phyloP scores from a whole-genome alignment of 1,140 invertebrate species.

The Mamestra configurata region DNA sequence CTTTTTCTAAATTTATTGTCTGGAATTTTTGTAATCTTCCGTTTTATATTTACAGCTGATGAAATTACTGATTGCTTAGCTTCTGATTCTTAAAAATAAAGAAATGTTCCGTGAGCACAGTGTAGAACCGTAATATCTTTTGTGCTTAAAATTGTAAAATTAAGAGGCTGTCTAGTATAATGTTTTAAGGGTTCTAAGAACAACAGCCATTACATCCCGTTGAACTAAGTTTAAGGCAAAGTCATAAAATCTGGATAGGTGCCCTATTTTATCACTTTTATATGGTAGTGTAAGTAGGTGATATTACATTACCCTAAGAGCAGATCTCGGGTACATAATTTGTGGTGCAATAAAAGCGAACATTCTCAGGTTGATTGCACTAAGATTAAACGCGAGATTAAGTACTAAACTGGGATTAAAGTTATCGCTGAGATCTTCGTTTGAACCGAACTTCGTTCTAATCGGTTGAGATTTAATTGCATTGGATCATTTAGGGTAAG shows the following conservation, averaged over 20 bases:
- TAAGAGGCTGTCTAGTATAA: not conserved
- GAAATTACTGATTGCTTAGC: slow-evolving; percentile 14
- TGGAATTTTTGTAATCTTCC: slow-evolving; percentile 45
- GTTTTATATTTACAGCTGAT: slow-evolving; percentile 41
- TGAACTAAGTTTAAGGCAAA: not conserved
- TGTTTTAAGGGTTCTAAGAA: not conserved
- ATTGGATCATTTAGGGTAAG: slow-evolving; percentile 13
- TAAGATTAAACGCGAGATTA: slow-evolving; percentile 33
- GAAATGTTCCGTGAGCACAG: not conserved
- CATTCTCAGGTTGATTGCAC: slow-evolving; percentile 47
- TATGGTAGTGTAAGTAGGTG: slow-evolving; percentile 15
- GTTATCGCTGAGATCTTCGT: slow-evolving; percentile 24
- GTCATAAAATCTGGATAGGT: slow-evolving; percentile 5
- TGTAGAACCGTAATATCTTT: not conserved
- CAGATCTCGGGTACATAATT: slow-evolving; percentile 49
- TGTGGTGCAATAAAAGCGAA: slow-evolving; percentile 58
- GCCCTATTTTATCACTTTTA: slow-evolving; percentile 38
- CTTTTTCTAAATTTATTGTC: slow-evolving; percentile 45
- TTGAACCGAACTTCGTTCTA: slow-evolving; percentile 28
- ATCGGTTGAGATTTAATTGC: slow-evolving; percentile 22
- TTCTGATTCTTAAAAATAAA: not conserved
- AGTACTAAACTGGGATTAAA: slow-evolving; percentile 38
- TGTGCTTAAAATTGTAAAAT: not conserved
- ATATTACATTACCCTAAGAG: slow-evolving; percentile 21
- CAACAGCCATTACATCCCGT: not conserved